Conservation (phyloP, 1,140 invertebrate species). For the Sinonovacula constricta region DNA sequence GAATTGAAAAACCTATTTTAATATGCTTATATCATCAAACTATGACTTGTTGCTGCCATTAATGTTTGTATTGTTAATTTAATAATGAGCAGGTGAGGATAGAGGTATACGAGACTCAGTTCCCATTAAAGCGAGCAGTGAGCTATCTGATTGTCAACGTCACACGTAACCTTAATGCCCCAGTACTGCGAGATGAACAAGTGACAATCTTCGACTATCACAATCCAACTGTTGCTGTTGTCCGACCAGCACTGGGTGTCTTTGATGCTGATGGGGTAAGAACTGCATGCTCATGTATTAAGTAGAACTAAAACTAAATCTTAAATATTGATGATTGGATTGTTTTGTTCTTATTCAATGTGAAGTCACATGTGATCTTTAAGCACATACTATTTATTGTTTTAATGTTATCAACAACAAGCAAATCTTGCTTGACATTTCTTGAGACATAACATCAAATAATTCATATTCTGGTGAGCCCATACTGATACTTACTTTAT, state of each 20-base stretch:
- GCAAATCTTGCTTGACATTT: too few relatives aligned
- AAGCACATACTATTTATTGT: not conserved
- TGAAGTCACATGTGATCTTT: not conserved
- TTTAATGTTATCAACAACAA: not conserved
- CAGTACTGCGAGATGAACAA: slow-evolving; percentile 84
- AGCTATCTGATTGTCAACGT: slow-evolving; percentile 49
- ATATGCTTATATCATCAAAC: not conserved
- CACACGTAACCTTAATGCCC: slow-evolving; percentile 43
- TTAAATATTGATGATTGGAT: not conserved
- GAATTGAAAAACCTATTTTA: not conserved
- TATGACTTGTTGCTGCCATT: too few relatives aligned
- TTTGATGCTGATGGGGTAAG: slow-evolving; percentile 38
- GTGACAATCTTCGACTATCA: slow-evolving; percentile 86
- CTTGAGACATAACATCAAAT: too few relatives aligned
- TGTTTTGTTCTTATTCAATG: not conserved
- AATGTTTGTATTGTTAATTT: too few relatives aligned
- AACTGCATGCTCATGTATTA: not conserved
- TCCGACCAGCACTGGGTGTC: not conserved
- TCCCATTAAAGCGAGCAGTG: slow-evolving; percentile 85
- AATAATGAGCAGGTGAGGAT: slow-evolving; percentile 89
- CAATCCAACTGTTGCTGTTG: not conserved
- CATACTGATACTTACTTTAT: too few relatives aligned
- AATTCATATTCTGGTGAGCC: too few relatives aligned
- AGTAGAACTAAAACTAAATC: not conserved
- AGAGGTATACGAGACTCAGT: slow-evolving; percentile 90